Base-by-base conservation (phyloP, 2,888 invertebrate genomes). In the Oligia strigilis region DNA sequence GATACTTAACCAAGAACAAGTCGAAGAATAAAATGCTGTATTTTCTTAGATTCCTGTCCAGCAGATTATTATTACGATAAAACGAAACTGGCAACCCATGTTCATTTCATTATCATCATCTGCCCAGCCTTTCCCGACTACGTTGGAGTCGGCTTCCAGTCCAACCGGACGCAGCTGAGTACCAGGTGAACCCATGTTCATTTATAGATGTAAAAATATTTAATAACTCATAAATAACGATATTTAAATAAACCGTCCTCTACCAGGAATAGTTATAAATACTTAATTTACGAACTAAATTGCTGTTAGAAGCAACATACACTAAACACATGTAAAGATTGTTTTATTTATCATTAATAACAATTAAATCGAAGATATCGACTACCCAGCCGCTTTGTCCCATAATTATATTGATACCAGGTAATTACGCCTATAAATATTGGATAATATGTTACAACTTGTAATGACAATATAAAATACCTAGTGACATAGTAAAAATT, bases 271-370 rank as follows among this genome's bases (percentile, higher is more conserved):
- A 67, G 19, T n/a, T 64, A 73, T 9, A 49, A 19, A 11, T 19
- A 49, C 4, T 49, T 29, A 29, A 55, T 40, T 29, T 29, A 43
- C 40, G 4, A 49, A 70, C 4, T 46, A 73, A 72, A 58, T 36
- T 23, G 23, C 58, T 19, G 23, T 29, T 11, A 46, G 23, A 4
- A 43, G 5, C n/a, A 58, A 46, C 14, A 36, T 3, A 17, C 23
- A 72, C 17, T 14, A 0, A 79, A 52, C 14, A 14, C 36, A 58
- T 64, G 62, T 58, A 65, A 46, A 65, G 0, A 17, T 4, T 23
- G 17, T 81, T 81, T 81, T 65, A 73, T 66, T 55, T n/a, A 23
- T 81, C 23, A 49, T 72, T 65, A 55, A 36, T 72, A 65, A 80
- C 2, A 46, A 72, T 49, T 58, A 46, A 49, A 29, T 36, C 23